phyloP scores from a whole-genome alignment of 1,140 invertebrate genomes.

The Odontomachus brunneus region DNA sequence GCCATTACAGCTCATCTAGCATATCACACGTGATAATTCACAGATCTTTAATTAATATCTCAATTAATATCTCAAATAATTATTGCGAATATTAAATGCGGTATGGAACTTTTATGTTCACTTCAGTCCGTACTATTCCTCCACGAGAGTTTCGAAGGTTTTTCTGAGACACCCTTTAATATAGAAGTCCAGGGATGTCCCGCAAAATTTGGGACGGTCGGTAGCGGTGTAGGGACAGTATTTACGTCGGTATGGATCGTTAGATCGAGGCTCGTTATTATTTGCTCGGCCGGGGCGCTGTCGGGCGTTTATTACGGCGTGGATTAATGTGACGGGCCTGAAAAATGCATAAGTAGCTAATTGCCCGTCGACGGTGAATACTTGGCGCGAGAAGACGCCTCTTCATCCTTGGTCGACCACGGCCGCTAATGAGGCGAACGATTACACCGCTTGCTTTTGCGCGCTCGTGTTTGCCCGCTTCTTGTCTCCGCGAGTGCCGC shows the following conservation, averaged over 20 bases:
- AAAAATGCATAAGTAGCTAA: slow-evolving; percentile 59
- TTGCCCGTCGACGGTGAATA: slow-evolving; percentile 51
- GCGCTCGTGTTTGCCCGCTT: slow-evolving; percentile 33
- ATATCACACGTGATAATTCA: no score
- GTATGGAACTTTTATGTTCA: no score
- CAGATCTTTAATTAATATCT: no score
- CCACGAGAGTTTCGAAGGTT: no score
- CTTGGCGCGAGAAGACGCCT: slow-evolving; percentile 28
- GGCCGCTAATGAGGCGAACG: slow-evolving; percentile 60
- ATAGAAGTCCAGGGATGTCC: no score
- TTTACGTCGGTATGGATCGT: slow-evolving; percentile 29
- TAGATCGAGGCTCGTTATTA: slow-evolving; percentile 40
- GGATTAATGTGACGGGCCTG: slow-evolving; percentile 51
- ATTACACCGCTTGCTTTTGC: slow-evolving; percentile 51
- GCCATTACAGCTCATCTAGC: no score
- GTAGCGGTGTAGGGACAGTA: neutral
- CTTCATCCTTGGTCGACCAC: slow-evolving; percentile 39
- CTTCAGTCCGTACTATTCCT: no score
- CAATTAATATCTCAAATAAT: no score
- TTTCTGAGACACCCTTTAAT: no score
- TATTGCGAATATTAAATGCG: no score
- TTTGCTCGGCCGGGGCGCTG: slow-evolving; percentile 12
- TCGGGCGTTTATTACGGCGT: slow-evolving; percentile 42
- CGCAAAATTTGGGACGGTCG: no score
- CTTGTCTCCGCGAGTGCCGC: slow-evolving; percentile 8